Evolutionary conservation across 2,888 invertebrate species (phyloP), one percentile per base, ranked within the genome.

Genomic region (Germaria angustata): DNA sequence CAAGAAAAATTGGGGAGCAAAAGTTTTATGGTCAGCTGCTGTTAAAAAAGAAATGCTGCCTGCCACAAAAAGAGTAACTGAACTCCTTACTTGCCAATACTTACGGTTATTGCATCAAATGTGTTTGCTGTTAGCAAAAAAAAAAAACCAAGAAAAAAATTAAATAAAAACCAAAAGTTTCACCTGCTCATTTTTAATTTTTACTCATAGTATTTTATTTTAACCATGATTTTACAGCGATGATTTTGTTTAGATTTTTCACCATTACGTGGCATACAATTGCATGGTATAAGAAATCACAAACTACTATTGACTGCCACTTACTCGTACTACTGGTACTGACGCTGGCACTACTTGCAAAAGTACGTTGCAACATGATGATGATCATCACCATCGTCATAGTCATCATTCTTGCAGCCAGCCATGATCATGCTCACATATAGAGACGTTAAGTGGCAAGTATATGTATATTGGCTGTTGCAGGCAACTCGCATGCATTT

Each of bases 161-260:
- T 13, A 46, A 55, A 61, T 39, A 44, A 66, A 68, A 59, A 41
- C 32, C 24, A 53, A 69, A 79, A 82, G 82, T 82, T 82, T 82
- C 82, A 82, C 82, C 82, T 82, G 82, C 82, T 79, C 75, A 75
- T 78, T 82, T 82, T 82, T 82, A 82, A 82, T 82, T 82, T 82
- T 82, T 79, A 82, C 69, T 79, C 44, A n/a, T n/a, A n/a, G n/a
- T n/a, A n/a, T n/a, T 82, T 82, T 82, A 66, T 73, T 82, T 79
- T 75, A 75, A 55, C 68, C 78, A 79, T 79, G 75, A 82, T 78
- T 81, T 77, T 72, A 66, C 77, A 36, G 63, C 61, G 69, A 53
- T 69, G 77, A 77, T 79, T 79, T 79, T 55, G 46, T 78, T 65
- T 77, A 51, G 59, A 46, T 63, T 63, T 78, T 63, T 68, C 41